These are phyloP conservation scores for Drosophila seguyi DNA, from an alignment of 1,140 invertebrate genomes.

Conservation along the genomic window DNA sequence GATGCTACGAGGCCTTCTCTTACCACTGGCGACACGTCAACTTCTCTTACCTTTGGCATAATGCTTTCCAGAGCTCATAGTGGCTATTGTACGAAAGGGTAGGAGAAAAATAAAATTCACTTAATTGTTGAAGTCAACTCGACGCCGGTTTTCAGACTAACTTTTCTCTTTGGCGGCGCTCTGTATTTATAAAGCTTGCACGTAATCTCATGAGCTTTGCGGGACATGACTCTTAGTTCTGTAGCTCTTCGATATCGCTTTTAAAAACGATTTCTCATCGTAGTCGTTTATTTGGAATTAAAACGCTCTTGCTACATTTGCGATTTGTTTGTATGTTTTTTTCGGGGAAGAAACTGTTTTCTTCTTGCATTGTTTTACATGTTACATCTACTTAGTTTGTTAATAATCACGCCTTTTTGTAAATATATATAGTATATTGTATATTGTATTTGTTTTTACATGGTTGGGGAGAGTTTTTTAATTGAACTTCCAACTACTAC, in stretches of 20 bases:
- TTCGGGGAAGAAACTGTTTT: constrained; percentile 20
- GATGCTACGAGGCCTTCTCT: constrained; percentile 3
- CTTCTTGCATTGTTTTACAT: constrained; percentile 17
- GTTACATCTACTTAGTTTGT: constrained; percentile 45
- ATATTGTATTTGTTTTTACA: constrained; percentile 39
- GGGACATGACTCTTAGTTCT: constrained; percentile 30
- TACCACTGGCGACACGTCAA: too few species aligned
- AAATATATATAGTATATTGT: constrained; percentile 61
- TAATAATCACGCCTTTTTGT: constrained; percentile 75
- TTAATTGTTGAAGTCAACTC: constrained; percentile 19
- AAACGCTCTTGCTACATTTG: constrained; percentile 69
- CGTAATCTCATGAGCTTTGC: constrained; percentile 16
- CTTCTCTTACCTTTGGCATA: constrained; percentile 58
- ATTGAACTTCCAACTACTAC: constrained; percentile 68
- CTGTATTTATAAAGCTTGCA: constrained; percentile 37
- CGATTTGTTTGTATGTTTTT: constrained; percentile 38
- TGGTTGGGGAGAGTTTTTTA: constrained; percentile 59
- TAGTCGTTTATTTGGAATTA: constrained; percentile 61
- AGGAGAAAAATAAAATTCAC: constrained; percentile 15
- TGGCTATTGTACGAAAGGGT: background rate
- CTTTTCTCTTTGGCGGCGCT: constrained; percentile 40
- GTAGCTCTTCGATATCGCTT: constrained; percentile 33
- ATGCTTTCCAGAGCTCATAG: constrained; percentile 64
- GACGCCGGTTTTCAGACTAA: constrained; percentile 14
- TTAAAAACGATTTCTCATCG: constrained; percentile 49